A percentile compares a stretch with the other conserved stretches of the same genome.
These are phyloP conservation scores for Phortica magna DNA, from an alignment of 2,888 invertebrate species.

Conservation along the genomic window DNA sequence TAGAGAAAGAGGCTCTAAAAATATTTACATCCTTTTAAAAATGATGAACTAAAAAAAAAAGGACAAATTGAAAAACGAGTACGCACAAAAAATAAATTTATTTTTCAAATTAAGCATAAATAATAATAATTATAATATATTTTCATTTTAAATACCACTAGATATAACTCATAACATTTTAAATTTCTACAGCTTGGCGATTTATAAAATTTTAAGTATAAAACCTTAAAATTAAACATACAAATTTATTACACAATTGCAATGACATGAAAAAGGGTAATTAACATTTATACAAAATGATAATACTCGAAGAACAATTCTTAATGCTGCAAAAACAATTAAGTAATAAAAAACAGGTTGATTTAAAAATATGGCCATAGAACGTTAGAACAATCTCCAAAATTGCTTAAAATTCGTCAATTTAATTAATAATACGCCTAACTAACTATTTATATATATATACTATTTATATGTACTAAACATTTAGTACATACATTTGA, in stretches of 20 bases:
- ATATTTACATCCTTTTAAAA: too few relatives aligned
- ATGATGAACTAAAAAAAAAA: too few relatives aligned
- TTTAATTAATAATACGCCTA: slow-evolving; percentile 2
- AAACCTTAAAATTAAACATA: background rate
- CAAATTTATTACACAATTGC: slow-evolving; percentile 11
- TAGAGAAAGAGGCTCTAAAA: too few relatives aligned
- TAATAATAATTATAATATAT: background rate
- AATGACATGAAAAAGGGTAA: slow-evolving; percentile 45
- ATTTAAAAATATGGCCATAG: slow-evolving; percentile 15
- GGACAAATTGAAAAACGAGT: slow-evolving; percentile 23
- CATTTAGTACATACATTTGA: background rate
- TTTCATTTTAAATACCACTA: slow-evolving; percentile 11
- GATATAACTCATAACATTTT: background rate
- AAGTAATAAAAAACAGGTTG: background rate
- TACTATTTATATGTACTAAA: slow-evolving; percentile 43
- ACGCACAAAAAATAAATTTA: slow-evolving; percentile 10
- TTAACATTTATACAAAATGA: background rate
- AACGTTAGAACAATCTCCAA: slow-evolving; percentile 51
- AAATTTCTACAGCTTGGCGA: background rate
- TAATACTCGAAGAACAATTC: background rate
- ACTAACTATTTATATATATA: background rate
- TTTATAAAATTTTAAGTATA: background rate
- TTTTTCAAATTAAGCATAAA: slow-evolving; percentile 27
- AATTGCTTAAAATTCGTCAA: slow-evolving; percentile 64
- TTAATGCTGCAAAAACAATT: background rate